These are phyloP conservation scores for Watsonalla cultraria DNA, from an alignment of 2,888 invertebrate genomes.

Conservation along the genomic window DNA sequence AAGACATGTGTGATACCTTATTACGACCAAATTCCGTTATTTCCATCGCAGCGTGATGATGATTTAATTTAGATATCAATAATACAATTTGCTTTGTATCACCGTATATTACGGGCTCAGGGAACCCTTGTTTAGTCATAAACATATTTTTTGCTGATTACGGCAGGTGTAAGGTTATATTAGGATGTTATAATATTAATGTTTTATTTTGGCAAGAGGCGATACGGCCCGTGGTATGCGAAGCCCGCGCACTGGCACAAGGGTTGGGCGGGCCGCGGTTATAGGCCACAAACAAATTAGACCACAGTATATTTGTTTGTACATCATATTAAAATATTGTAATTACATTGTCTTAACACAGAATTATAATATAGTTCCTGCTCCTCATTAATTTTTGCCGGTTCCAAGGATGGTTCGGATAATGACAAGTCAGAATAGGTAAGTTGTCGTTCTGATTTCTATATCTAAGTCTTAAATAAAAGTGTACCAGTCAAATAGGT, in stretches of 20 bases:
- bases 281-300: not conserved
- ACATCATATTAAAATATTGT: no score
- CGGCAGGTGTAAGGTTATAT: slow-evolving; percentile 56
- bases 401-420: no score
- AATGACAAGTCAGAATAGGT: no score
- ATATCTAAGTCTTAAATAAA: no score
- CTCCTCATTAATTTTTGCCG: no score
- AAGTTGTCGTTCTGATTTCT: no score
- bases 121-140: slow-evolving; percentile 17
- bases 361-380: no score
- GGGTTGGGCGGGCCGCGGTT: slow-evolving; percentile 10
- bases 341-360: no score
- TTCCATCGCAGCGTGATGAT: slow-evolving; percentile 15
- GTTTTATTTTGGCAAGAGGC: slow-evolving; percentile 74
- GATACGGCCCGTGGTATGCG: slow-evolving; percentile 40
- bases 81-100: not conserved
- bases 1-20: not conserved
- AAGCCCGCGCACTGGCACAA: slow-evolving; percentile 11
- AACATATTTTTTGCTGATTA: slow-evolving; percentile 34
- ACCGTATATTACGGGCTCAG: not conserved
- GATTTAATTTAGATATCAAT: slow-evolving; percentile 4
- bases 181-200: slow-evolving; percentile 67
- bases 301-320: not conserved
- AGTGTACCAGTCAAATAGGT: no score
- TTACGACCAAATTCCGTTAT: slow-evolving; percentile 11